Conservation (phyloP, 1,140 invertebrate genomes). For the Zaprionus ornatus region DNA sequence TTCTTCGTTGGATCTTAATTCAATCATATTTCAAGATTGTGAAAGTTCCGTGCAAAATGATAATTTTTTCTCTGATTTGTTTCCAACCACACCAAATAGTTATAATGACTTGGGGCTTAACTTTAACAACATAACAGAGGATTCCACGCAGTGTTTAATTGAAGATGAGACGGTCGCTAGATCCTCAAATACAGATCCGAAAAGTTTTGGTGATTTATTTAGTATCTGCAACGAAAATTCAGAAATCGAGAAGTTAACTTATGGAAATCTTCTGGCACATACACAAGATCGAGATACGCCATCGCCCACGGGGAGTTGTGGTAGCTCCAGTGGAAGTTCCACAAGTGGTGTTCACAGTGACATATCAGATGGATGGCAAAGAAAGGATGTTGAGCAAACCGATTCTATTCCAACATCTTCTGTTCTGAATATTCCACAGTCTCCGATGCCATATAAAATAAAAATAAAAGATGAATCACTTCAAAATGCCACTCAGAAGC, state of each 20-base stretch:
- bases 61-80: slow-evolving; percentile 35
- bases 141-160: slow-evolving; percentile 3
- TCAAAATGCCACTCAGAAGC: slow-evolving; percentile 14
- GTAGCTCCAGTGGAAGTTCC: slow-evolving; percentile 59
- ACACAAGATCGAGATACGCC: slow-evolving; percentile 60
- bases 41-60: slow-evolving; percentile 24
- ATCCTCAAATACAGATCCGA: slow-evolving; percentile 12
- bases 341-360: slow-evolving; percentile 75
- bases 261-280: slow-evolving; percentile 39
- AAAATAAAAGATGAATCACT: slow-evolving; percentile 26
- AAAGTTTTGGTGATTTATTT: slow-evolving; percentile 48
- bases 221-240: slow-evolving; percentile 55
- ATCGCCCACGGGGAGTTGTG: slow-evolving; percentile 72
- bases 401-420: slow-evolving; percentile 11
- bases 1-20: slow-evolving; percentile 57
- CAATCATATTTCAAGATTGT: slow-evolving; percentile 36
- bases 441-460: background rate
- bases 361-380: slow-evolving; percentile 48
- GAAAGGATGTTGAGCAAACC: slow-evolving; percentile 18
- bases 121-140: slow-evolving; percentile 37
- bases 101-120: slow-evolving; percentile 49
- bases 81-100: slow-evolving; percentile 15
- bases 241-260: slow-evolving; percentile 49
- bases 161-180: slow-evolving; percentile 5
- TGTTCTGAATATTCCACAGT: background rate